phyloP scores from a whole-genome alignment of 2,888 invertebrate species.

The Drosophila cyrtoloma region DNA sequence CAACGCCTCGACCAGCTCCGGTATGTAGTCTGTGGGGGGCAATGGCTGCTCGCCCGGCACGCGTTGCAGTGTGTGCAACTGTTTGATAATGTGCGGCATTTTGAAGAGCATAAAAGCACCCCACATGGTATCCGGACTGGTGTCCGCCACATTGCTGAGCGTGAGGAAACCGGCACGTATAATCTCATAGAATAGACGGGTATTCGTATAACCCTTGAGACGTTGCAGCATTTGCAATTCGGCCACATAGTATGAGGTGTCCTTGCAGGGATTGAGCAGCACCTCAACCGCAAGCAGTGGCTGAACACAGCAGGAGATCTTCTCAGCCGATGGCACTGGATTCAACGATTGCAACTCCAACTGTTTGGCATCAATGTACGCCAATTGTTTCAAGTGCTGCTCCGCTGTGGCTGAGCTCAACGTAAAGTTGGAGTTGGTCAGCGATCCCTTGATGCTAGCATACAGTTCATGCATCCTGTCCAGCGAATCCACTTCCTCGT shows the following conservation, averaged over 20 bases:
- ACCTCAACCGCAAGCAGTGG: constrained; percentile 94
- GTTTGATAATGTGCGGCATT: constrained; percentile 92
- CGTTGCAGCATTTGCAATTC: constrained; percentile 94
- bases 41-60: constrained; percentile 70
- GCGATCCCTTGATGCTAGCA: constrained; percentile 81
- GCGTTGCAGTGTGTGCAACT: constrained; percentile 87
- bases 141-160: constrained; percentile 93
- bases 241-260: constrained; percentile 92
- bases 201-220: constrained; percentile 92
- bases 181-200: constrained; percentile 94
- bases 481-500: constrained; percentile 91
- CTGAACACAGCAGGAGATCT: constrained; percentile 91
- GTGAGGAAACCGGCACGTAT: constrained; percentile 95
- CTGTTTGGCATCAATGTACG: constrained; percentile 82
- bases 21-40: constrained; percentile 87
- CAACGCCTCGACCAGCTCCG: constrained; percentile 93
- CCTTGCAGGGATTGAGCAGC: constrained; percentile 93
- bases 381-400: constrained; percentile 81
- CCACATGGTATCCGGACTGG: constrained; percentile 95
- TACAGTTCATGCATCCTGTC: constrained; percentile 90
- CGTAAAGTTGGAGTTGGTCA: constrained; percentile 81
- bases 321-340: constrained; percentile 86
- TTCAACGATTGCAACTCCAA: constrained; percentile 86
- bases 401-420: constrained; percentile 74
- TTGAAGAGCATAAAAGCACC: constrained; percentile 97